Conservation (phyloP, 2,888 invertebrate species). For the Drosophila setosimentum region DNA sequence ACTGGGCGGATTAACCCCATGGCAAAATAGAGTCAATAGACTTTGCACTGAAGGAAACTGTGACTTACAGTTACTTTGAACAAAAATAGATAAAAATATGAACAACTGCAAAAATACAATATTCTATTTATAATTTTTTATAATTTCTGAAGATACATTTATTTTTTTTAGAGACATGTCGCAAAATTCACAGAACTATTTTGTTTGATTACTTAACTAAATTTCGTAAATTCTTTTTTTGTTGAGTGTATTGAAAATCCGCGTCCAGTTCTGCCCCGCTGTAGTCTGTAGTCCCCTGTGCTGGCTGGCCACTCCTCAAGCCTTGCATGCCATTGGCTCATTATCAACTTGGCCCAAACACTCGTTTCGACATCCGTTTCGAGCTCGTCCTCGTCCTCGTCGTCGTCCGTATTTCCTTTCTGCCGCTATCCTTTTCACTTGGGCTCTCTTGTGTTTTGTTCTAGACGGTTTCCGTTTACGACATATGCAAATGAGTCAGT, state of each 20-base stretch:
- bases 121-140: background rate
- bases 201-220: background rate
- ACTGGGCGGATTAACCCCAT: constrained; percentile 1
- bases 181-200: background rate
- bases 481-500: constrained; percentile 60
- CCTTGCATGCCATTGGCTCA: constrained; percentile 67
- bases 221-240: background rate
- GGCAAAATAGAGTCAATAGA: constrained; percentile 51
- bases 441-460: background rate
- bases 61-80: no score
- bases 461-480: constrained; percentile 25
- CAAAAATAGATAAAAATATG: rapidly evolving
- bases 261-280: background rate
- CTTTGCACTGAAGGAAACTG: constrained; percentile 23
- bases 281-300: constrained; percentile 2
- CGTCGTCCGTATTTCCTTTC: constrained; percentile 6
- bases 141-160: no score
- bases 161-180: background rate
- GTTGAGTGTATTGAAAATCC: constrained; percentile 11
- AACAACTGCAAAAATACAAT: background rate
- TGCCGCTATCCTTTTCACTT: background rate
- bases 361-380: constrained; percentile 42
- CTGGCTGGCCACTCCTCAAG: constrained; percentile 48
- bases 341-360: constrained; percentile 42
- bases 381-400: constrained; percentile 12